Evolutionary conservation across 2,797 vertebrate species (phyloP), one percentile per base, ranked within the genome.

Genomic region (Lagodon rhomboides): DNA sequence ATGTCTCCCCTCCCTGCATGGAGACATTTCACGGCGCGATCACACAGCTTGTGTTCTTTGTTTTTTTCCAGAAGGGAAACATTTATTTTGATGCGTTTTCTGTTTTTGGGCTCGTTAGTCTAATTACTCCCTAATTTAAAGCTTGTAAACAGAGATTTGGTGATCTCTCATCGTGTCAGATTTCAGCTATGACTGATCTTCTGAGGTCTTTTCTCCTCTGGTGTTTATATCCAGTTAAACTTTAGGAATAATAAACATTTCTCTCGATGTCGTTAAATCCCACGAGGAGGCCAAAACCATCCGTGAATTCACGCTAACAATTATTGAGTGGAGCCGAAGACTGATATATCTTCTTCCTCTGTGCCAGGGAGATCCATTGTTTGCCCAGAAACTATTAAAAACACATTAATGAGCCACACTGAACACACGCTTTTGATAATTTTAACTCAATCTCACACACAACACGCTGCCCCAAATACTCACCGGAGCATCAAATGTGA

Each of bases 91-190:
- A 53, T 50, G 23, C 34, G 4, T 51, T 64, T 27, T 38, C 38
- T 67, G 38, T 64, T 51, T 38, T 60, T 43, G 4, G 38, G 38
- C 58, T 82, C 30, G 22, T 84, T 77, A 68, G 16, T 22, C 6
- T 67, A 72, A 84, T 84, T 58, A 16, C 47, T 22, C 53, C 17
- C 49, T 73, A 50, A 65, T 82, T 83, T 49, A 63, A 1, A 25
- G 69, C 25, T 61, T 11, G 54, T 56, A 47, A 77, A 80, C 58
- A 64, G 12, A 65, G 41, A 34, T 69, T 34, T 41, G 13, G 0
- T 56, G 20, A 50, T 56, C 16, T 59, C 25, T 27, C 66, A 43
- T 25, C 11, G 1, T 56, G 54, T 54, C 38, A 47, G 12, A 61
- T 55, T 68, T 17, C 4, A 58, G 46, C 18, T 23, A 0, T 68